Conservation (phyloP, 2,888 invertebrate genomes). For the Tetramorium bicarinatum region DNA sequence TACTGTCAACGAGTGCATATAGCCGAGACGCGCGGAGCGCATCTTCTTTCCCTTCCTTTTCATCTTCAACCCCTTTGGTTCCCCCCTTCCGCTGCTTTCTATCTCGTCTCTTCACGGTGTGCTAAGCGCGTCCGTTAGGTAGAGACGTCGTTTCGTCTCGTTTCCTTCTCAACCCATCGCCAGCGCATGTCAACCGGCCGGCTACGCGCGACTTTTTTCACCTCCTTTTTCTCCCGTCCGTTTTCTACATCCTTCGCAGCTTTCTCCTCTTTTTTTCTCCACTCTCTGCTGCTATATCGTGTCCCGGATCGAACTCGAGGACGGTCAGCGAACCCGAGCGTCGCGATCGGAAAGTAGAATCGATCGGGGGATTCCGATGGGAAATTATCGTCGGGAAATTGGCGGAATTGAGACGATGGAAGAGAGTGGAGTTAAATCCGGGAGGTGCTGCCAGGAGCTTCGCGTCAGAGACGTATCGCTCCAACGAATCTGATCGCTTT, state of each 20-base stretch:
- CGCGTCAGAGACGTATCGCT: neutral
- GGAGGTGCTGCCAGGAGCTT: neutral
- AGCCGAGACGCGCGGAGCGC: conserved; percentile 43
- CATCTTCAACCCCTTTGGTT: neutral
- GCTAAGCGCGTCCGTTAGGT: conserved; percentile 65
- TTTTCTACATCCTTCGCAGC: neutral
- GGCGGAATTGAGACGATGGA: conserved; percentile 28
- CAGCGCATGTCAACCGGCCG: conserved; percentile 58
- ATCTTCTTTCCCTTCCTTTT: neutral
- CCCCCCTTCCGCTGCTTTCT: neutral
- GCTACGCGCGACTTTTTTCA: conserved; percentile 55
- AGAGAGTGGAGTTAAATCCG: conserved; percentile 23
- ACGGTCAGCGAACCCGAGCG: neutral
- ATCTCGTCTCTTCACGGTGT: conserved; percentile 37
- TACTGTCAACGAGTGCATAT: conserved; percentile 46
- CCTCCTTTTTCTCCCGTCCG: conserved; percentile 1
- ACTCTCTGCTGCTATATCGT: neutral
- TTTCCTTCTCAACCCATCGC: conserved; percentile 61
- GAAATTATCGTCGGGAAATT: conserved; percentile 45
- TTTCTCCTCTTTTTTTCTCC: neutral
- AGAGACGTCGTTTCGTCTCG: conserved; percentile 62
- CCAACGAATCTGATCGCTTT: conserved; percentile 14
- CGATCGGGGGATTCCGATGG: conserved; percentile 37
- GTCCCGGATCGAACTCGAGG: neutral
- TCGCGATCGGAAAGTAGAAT: conserved; percentile 27